Percentiles rank a stretch among this genome's conserved stretches.
Conservation (phyloP, 2,797 vertebrate species). For the Sebastes wilsoni region DNA sequence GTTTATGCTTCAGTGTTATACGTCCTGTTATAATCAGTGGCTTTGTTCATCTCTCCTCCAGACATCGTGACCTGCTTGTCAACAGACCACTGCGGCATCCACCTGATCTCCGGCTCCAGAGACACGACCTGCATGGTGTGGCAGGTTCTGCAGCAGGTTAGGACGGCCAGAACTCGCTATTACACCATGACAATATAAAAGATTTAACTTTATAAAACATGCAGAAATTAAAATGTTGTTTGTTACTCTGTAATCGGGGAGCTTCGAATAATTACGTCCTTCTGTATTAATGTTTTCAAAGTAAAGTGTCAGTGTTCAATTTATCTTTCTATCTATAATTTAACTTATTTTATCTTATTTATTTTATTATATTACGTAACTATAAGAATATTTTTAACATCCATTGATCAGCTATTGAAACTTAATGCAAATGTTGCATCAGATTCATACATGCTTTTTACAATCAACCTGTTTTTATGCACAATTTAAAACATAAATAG, state of each 20-base stretch:
- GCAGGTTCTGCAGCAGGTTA: slow-evolving; percentile 94
- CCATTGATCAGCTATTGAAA: no score
- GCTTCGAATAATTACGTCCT: background rate
- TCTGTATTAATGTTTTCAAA: background rate
- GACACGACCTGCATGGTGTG: slow-evolving; percentile 98
- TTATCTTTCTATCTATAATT: no score
- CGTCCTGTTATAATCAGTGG: background rate
- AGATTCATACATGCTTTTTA: background rate
- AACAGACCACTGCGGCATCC: slow-evolving; percentile 93
- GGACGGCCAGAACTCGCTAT: background rate
- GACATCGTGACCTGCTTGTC: slow-evolving; percentile 95
- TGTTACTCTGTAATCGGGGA: background rate
- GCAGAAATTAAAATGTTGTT: background rate
- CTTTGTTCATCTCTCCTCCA: slow-evolving; percentile 44
- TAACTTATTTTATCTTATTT: no score
- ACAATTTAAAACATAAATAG: background rate
- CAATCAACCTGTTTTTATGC: background rate
- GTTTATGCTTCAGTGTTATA: background rate
- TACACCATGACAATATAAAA: background rate
- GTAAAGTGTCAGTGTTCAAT: background rate
- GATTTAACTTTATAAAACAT: background rate
- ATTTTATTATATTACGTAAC: background rate
- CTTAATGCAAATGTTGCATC: no score
- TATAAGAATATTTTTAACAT: background rate
- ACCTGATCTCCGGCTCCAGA: slow-evolving; percentile 95